phyloP scores from a whole-genome alignment of 2,113 vertebrate genomes.

The Microtus pennsylvanicus region DNA sequence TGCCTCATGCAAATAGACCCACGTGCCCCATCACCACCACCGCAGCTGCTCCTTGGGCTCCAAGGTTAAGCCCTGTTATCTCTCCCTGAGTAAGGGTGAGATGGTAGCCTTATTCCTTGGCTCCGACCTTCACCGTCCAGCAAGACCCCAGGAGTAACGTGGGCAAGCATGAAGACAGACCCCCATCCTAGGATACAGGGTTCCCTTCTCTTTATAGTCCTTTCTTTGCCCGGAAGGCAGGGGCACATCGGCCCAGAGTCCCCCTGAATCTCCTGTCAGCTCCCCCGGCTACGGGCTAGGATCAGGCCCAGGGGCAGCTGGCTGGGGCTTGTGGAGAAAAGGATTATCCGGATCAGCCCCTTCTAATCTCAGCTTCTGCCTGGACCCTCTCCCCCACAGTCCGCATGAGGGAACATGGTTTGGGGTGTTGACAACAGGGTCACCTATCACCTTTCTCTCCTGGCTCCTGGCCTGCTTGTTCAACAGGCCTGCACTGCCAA shows the following conservation, averaged over 20 bases:
- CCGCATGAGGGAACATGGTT: not conserved
- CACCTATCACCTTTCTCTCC: not conserved
- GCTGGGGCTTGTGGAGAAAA: conserved; percentile 68
- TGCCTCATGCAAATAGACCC: conserved; percentile 69
- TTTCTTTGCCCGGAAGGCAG: not conserved
- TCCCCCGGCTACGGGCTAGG: not conserved
- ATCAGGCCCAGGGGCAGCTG: conserved; percentile 72
- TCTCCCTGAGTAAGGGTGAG: not conserved
- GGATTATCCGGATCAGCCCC: conserved; percentile 81
- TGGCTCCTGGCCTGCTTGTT: not conserved
- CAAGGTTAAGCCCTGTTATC: not conserved
- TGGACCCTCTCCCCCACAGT: not conserved
- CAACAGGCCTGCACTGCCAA: not conserved
- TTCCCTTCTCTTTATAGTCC: not conserved
- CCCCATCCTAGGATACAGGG: not conserved
- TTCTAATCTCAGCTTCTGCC: conserved; percentile 75
- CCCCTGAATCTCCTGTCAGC: not conserved
- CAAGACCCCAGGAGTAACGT: not conserved
- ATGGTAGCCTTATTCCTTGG: not conserved
- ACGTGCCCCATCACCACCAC: not conserved
- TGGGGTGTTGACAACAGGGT: not conserved
- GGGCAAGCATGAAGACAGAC: not conserved
- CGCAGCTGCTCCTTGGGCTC: conserved; percentile 60
- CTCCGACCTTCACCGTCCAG: not conserved
- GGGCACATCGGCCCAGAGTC: not conserved